Conservation (phyloP, 2,888 invertebrate genomes). For the Xylota segnis region DNA sequence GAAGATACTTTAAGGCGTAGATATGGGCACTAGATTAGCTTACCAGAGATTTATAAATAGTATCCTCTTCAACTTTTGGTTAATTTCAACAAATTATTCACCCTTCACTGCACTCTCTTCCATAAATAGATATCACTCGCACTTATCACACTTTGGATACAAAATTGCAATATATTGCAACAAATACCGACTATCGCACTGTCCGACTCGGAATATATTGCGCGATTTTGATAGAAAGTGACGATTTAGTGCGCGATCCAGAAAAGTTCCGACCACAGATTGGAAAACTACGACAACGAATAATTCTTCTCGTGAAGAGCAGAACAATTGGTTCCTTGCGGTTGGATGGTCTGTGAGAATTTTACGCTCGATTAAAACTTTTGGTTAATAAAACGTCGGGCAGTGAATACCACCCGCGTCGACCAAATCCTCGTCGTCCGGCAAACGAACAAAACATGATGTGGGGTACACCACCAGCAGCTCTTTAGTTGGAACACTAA, state of each 20-base stretch:
- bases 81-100: neutral
- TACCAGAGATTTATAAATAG: neutral
- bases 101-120: conserved; percentile 21
- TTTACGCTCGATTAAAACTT: conserved; percentile 41
- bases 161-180: conserved; percentile 12
- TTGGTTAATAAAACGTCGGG: conserved; percentile 64
- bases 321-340: conserved; percentile 33
- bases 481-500: conserved; percentile 38
- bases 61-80: neutral
- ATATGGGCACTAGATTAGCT: neutral
- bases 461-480: neutral
- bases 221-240: conserved; percentile 29
- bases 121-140: neutral
- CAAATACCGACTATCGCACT: neutral
- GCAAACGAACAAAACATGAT: conserved; percentile 1
- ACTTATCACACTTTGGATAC: neutral
- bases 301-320: conserved; percentile 21
- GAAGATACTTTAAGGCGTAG: neutral
- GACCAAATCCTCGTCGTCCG: neutral
- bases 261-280: conserved; percentile 53
- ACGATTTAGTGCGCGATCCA: conserved; percentile 1
- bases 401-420: conserved; percentile 30
- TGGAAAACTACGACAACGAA: conserved; percentile 34
- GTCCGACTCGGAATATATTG: neutral
- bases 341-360: conserved; percentile 16